A percentile compares a stretch with the other conserved stretches of the same genome.
Evolutionary conservation across 1,140 invertebrate genomes (phyloP).

Genomic region (Polypedilum pembai): DNA sequence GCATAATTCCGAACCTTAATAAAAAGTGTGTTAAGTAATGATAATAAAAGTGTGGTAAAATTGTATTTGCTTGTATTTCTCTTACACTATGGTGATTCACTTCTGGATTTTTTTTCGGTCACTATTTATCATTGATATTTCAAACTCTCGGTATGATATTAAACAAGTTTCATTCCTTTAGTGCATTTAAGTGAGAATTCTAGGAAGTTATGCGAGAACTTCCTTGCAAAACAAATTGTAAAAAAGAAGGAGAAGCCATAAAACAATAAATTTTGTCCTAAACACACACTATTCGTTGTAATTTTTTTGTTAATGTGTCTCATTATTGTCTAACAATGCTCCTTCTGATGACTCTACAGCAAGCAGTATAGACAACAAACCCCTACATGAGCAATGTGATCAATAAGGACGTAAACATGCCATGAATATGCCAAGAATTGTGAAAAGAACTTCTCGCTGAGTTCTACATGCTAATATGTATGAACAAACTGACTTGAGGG

Average conservation of each 20-base stretch:
- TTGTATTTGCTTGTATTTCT: too few species aligned
- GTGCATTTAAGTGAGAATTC: not conserved
- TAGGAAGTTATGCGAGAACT: not conserved
- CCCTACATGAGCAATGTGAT: not conserved
- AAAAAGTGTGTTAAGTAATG: too few species aligned
- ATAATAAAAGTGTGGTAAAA: too few species aligned
- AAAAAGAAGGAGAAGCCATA: not conserved
- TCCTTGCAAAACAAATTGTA: constrained; percentile 7
- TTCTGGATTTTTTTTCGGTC: not conserved
- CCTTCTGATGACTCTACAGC: not conserved
- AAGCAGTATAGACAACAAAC: not conserved
- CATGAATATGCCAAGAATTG: not conserved
- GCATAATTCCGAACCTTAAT: too few species aligned
- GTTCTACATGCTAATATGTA: constrained; percentile 7
- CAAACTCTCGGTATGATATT: too few species aligned
- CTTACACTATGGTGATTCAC: too few species aligned
- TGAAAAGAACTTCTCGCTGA: not conserved
- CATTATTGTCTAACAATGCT: constrained; percentile 23
- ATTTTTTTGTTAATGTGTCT: constrained; percentile 14
- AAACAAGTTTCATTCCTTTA: not conserved
- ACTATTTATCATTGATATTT: not conserved
- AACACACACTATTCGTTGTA: not conserved
- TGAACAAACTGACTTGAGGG: not conserved
- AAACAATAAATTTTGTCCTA: constrained; percentile 22
- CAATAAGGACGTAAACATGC: constrained; percentile 23